phyloP scores from a whole-genome alignment of 2,888 invertebrate genomes.

The Philereme transversata region DNA sequence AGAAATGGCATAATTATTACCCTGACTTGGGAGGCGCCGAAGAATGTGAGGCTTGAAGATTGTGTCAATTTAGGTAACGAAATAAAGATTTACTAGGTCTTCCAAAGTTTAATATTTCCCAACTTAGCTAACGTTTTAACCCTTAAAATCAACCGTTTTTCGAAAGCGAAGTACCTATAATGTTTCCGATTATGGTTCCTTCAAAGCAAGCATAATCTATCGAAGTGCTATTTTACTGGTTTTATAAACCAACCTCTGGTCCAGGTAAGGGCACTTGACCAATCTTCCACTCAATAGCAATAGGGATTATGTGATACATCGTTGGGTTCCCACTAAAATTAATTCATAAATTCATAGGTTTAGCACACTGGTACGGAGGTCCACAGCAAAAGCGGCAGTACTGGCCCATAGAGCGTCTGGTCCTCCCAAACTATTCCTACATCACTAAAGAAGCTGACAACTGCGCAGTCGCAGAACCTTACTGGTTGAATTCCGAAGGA shows the following conservation, averaged over 20 bases:
- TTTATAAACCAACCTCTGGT: no score
- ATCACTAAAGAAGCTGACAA: constrained; percentile 83
- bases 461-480: constrained; percentile 84
- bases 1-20: constrained; percentile 58
- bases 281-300: no score
- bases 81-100: background rate
- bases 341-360: constrained; percentile 44
- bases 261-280: no score
- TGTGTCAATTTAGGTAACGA: constrained; percentile 67
- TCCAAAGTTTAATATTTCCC: no score
- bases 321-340: no score
- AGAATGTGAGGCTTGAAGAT: constrained; percentile 58
- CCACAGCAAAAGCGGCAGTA: constrained; percentile 84
- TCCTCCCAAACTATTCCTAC: constrained; percentile 80
- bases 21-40: constrained; percentile 65
- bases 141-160: no score
- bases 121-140: background rate
- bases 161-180: no score
- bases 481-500: constrained; percentile 88
- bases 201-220: no score
- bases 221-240: no score
- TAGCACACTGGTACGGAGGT: constrained; percentile 86
- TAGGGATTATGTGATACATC: no score
- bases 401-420: constrained; percentile 85
- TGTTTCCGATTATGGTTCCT: no score